Evolutionary conservation across 1,140 invertebrate genomes (phyloP), one percentile per base, ranked within the genome.

Genomic region (Brachionus rotundiformis): DNA sequence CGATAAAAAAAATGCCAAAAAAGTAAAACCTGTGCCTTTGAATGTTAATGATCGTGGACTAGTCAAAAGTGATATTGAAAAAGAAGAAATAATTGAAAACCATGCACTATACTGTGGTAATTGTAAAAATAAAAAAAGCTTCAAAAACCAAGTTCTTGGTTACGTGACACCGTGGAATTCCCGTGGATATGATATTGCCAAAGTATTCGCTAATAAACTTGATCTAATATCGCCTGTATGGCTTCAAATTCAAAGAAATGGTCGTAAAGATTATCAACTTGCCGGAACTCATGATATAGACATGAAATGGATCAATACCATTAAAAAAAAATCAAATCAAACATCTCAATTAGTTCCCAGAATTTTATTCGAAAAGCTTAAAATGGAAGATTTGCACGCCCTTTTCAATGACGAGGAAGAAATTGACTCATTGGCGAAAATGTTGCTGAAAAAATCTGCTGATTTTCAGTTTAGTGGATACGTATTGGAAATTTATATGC

Each of bases 191-290:
- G 93, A 96, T 89, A 90, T 96, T 44, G 93, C 94, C 0, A 96
- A 96, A 89, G 91, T 90, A 63, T 96, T 96, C 90, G 92, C 92
- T 44, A 90, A 91, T 36, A 98, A 98, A 87, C 95, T 98, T 84
- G 92, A 92, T 68, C 92, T 93, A 83, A 91, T 98, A 2, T 95
- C 95, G 11, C 95, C 96, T 3, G 95, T 98, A 0, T 98, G 96
- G 95, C 89, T 98, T 6, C 93, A 96, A 89, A 87, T 96, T 19
- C 91, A 91, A 84, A 86, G 90, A 47, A 86, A 85, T 83, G 84
- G 91, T 89, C 82, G 90, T 87, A 84, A 89, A 86, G 41, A 83
- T 36, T 90, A 86, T 84, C 77, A 84, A 16, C 87, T 91, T 31
- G 86, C 87, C 76, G 90, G 90, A 25, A 85, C 84, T 10, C 90